These are phyloP conservation scores for Metridium senile DNA, from an alignment of 92 coral and sea anemone genomes.

Conservation along the genomic window DNA sequence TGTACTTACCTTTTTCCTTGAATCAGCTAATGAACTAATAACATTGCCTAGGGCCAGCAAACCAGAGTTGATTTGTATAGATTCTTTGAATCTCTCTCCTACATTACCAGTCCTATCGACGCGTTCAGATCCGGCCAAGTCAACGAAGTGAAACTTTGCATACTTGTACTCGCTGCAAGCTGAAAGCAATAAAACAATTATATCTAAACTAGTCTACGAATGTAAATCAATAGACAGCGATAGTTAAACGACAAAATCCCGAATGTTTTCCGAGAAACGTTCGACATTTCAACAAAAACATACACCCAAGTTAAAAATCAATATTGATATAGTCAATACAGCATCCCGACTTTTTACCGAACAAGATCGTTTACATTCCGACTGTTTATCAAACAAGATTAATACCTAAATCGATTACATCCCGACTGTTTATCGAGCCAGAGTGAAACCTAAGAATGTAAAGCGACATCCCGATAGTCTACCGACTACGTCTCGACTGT, in stretches of 20 bases:
- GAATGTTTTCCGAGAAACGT: neutral
- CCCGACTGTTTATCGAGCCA: no score
- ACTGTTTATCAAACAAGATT: no score
- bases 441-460: no score
- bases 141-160: constrained; percentile 97
- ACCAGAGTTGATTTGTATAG: constrained; percentile 93
- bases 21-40: constrained; percentile 90
- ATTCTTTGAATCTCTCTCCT: constrained; percentile 96
- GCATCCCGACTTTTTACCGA: no score
- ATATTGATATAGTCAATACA: no score
- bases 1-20: constrained; percentile 75
- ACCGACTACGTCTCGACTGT: no score
- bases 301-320: no score
- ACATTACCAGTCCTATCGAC: constrained; percentile 97
- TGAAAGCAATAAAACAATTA: constrained; percentile 6
- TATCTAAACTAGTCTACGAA: no score
- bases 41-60: constrained; percentile 93
- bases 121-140: constrained; percentile 96
- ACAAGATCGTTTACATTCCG: no score
- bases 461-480: no score
- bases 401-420: no score
- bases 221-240: neutral
- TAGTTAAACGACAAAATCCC: neutral
- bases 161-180: constrained; percentile 81
- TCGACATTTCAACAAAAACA: no score